These are phyloP conservation scores for Xylota sylvarum DNA, from an alignment of 2,888 invertebrate genomes.

Conservation along the genomic window DNA sequence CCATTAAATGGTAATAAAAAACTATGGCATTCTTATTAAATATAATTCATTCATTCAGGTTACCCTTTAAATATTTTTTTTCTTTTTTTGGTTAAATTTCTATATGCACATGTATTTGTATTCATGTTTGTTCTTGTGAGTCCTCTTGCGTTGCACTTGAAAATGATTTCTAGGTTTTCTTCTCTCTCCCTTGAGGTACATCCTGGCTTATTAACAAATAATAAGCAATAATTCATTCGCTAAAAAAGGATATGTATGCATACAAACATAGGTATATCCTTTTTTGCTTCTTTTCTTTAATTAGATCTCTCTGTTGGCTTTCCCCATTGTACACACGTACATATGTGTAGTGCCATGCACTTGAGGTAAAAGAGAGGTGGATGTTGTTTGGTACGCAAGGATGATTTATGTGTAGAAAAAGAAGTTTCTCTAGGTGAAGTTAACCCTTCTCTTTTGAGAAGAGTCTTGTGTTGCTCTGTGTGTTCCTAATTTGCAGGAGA, in stretches of 20 bases:
- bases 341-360: slow-evolving; percentile 53
- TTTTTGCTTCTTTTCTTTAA: slow-evolving; percentile 56
- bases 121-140: slow-evolving; percentile 53
- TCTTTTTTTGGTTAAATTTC: slow-evolving; percentile 7
- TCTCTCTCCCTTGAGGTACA: slow-evolving; percentile 56
- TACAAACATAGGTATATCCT: slow-evolving; percentile 30
- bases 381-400: slow-evolving; percentile 50
- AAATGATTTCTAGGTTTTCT: slow-evolving; percentile 58
- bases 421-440: slow-evolving; percentile 55
- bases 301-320: slow-evolving; percentile 71
- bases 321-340: slow-evolving; percentile 35
- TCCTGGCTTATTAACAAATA: slow-evolving; percentile 77
- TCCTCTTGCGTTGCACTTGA: slow-evolving; percentile 62
- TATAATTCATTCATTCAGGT: slow-evolving; percentile 46
- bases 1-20: slow-evolving; percentile 74
- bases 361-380: slow-evolving; percentile 58
- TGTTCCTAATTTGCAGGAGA: slow-evolving; percentile 69
- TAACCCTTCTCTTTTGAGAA: slow-evolving; percentile 52
- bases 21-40: slow-evolving; percentile 60
- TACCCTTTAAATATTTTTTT: slow-evolving; percentile 38
- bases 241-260: slow-evolving; percentile 48
- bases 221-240: slow-evolving; percentile 77
- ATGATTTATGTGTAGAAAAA: slow-evolving; percentile 68
- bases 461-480: slow-evolving; percentile 23
- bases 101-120: slow-evolving; percentile 8